Percentiles rank a stretch among this genome's conserved stretches.
phyloP scores from a whole-genome alignment of 2,797 vertebrate species.

The Falco biarmicus region DNA sequence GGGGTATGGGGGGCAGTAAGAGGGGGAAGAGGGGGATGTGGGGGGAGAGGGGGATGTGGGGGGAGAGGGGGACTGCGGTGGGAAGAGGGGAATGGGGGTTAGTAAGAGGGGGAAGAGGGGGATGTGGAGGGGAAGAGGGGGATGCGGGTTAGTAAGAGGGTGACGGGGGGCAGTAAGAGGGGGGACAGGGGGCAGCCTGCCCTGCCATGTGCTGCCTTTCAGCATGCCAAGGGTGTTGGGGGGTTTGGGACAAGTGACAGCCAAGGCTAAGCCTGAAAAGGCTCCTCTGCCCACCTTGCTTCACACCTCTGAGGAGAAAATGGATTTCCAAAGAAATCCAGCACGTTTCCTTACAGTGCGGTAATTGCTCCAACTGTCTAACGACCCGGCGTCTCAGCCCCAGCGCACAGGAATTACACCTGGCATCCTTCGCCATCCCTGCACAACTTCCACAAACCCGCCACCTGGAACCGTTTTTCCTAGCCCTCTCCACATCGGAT shows the following conservation, averaged over 20 bases:
- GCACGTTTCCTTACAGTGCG: not conserved
- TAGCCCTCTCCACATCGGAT: not conserved
- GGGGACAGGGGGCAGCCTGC: not conserved
- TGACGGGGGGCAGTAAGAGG: too few relatives aligned
- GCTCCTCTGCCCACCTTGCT: not conserved
- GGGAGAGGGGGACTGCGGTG: too few relatives aligned
- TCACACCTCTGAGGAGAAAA: accelerated
- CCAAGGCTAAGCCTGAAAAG: not conserved
- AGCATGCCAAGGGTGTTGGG: not conserved
- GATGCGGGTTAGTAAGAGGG: too few relatives aligned
- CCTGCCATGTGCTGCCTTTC: accelerated
- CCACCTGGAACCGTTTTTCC: not conserved
- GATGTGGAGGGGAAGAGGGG: too few relatives aligned
- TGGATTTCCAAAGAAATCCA: not conserved
- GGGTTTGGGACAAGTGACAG: not conserved
- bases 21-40: too few relatives aligned
- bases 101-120: too few relatives aligned
- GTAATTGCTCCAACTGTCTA: not conserved
- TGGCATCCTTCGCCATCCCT: not conserved
- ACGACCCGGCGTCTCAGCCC: accelerated
- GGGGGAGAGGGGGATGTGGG: too few relatives aligned
- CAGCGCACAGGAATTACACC: not conserved
- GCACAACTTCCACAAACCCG: not conserved
- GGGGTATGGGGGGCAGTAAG: too few relatives aligned
- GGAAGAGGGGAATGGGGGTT: too few relatives aligned